Evolutionary conservation across 2,113 vertebrate species (phyloP), one percentile per base, ranked within the genome.

Genomic region (Amphilophus citrinellus): DNA sequence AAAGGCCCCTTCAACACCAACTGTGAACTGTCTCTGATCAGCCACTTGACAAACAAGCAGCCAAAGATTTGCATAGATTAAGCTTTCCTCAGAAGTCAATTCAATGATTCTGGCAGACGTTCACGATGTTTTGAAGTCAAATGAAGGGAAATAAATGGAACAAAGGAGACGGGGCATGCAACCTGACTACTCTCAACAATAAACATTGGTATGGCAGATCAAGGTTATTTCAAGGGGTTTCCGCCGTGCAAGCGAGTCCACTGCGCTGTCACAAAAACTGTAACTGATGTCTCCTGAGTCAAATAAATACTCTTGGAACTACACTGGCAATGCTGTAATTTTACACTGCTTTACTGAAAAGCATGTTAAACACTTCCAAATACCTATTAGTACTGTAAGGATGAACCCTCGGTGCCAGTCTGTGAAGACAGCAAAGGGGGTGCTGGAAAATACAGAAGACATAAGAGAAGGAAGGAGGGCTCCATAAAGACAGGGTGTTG

Each of bases 1-100:
- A 85, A 84, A 89, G 59, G 32, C 24, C 82, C 44, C 77, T 86
- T 89, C 83, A 84, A 50, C 84, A 61, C 79, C 66, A 75, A 86
- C 87, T 84, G 84, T 84, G 86, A 93, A 87, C 62, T 15, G 78
- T 65, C 93, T 91, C 88, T 90, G 93, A 93, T 92, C 91, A 88
- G 58, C 76, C 82, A 75, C 91, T 91, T 82, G 89, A 91, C 90
- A 91, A 90, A 91, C 87, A 91, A 86, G 85, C 79, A 82, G 87
- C 63, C 58, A 44, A 53, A 89, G 90, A 92, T 91, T 85, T 88
- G 85, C 91, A 84, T 77, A 87, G 91, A 93, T 93, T 91, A 93
- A 79, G 83, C 71, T 82, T 62, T 75, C 61, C 81, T 91, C 77
- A 84, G 81, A 90, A 88, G 85, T 90, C 73, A 75, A 77, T 77